These are phyloP conservation scores for Glomeris maerens DNA, from an alignment of 1,140 invertebrate species.

Conservation along the genomic window DNA sequence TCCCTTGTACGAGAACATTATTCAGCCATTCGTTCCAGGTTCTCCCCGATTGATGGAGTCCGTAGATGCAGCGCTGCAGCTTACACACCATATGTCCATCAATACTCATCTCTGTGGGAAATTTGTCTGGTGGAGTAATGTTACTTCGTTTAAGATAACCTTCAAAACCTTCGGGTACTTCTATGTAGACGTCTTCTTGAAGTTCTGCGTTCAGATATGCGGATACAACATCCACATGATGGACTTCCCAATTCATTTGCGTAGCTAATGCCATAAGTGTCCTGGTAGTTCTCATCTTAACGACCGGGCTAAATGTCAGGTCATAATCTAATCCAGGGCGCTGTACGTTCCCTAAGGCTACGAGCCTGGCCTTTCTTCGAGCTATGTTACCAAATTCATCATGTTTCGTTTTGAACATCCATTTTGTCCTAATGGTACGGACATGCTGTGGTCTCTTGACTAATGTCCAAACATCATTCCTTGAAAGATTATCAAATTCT, in stretches of 20 bases:
- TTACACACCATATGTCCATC: no score
- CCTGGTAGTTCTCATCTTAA: conserved; percentile 23
- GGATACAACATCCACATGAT: conserved; percentile 25
- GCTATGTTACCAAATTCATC: conserved; percentile 23
- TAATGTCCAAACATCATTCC: conserved; percentile 29
- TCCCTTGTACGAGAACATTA: no score
- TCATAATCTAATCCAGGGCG: conserved; percentile 26
- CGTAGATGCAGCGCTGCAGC: no score
- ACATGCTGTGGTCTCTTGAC: conserved; percentile 19
- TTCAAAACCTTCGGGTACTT: conserved; percentile 23
- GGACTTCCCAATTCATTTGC: conserved; percentile 19
- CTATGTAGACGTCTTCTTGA: conserved; percentile 29
- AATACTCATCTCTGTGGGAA: no score
- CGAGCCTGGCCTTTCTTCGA: conserved; percentile 28
- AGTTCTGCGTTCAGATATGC: conserved; percentile 28
- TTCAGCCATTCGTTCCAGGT: no score
- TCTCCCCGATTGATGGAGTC: no score
- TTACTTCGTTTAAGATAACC: no score
- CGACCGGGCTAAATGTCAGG: conserved; percentile 29
- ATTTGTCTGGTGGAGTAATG: no score
- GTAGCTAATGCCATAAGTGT: conserved; percentile 23
- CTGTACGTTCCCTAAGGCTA: conserved; percentile 29
- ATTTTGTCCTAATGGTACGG: conserved; percentile 22
- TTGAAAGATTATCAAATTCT: conserved; percentile 25
- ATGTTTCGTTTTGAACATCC: conserved; percentile 28